A percentile compares a stretch with the other conserved stretches of the same genome.
Evolutionary conservation across 2,888 invertebrate species (phyloP).

Genomic region (Lasiommata megera): DNA sequence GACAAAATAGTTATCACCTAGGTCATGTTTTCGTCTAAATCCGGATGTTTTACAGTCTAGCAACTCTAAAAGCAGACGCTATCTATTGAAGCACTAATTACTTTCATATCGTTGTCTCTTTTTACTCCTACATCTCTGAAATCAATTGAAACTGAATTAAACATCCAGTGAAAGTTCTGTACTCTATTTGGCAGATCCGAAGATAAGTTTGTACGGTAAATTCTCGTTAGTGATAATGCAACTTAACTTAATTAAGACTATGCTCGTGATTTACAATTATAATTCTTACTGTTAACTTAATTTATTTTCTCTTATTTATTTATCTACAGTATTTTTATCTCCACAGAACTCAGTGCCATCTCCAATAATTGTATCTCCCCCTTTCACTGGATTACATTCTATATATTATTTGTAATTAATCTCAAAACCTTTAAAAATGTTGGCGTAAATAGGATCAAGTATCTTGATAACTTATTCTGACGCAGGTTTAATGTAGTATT

Average conservation of each 20-base stretch:
- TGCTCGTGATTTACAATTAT: not conserved
- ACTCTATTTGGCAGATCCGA: conserved; percentile 10
- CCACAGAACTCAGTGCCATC: too few species aligned
- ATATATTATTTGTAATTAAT: too few species aligned
- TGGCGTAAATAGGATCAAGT: too few species aligned
- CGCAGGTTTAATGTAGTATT: too few species aligned
- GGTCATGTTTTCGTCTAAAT: too few species aligned
- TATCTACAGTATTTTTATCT: too few species aligned
- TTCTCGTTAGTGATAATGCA: not conserved
- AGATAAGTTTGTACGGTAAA: conserved; percentile 1
- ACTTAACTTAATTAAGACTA: not conserved
- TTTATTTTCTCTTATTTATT: too few species aligned
- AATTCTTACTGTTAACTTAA: not conserved
- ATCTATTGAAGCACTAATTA: conserved; percentile 10
- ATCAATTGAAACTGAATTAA: conserved; percentile 11
- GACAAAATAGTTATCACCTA: too few species aligned
- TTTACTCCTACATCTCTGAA: not conserved
- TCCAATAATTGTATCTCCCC: too few species aligned
- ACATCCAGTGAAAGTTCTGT: conserved; percentile 9
- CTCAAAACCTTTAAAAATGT: too few species aligned
- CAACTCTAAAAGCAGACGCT: not conserved
- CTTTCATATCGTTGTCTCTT: conserved; percentile 7
- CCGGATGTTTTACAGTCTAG: not conserved
- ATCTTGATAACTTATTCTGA: too few species aligned
- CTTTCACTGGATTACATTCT: too few species aligned